Evolutionary conservation across 2,797 vertebrate species (phyloP), one percentile per base, ranked within the genome.

Genomic region (Prunella strophiata): DNA sequence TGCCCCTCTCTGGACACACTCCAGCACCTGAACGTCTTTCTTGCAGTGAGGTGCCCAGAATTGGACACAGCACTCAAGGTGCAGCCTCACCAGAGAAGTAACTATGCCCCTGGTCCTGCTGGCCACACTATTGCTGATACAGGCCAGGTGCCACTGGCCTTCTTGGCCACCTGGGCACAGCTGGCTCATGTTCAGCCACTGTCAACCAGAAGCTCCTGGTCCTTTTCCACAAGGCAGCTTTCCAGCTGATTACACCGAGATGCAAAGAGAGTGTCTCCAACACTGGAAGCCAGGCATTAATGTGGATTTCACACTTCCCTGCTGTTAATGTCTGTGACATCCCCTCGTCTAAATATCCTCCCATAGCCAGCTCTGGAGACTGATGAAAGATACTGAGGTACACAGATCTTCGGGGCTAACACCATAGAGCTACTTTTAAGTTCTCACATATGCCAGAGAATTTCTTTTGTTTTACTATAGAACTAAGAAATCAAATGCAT

Each of bases 21-120:
- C 22, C 38, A 65, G n/a, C 15, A 34, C 10, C n/a, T 16, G 29
- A 21, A 3, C 0, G 0, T 27, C 29, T 30, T 51, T 52, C 17
- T 19, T 47, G 45, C 4, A 32, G 14, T 25, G 34, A 68, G 55
- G 21, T 45, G 38, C 38, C 29, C 45, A 77, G 52, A 58, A 58
- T 0, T 22, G 38, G n/a, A 58, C 15, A 11, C 17, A 25, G 32
- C 11, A 26, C 29, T 34, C 18, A 2, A 34, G 14, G 51, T 40
- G 17, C 6, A 5, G 11, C 17, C 58, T 40, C 58, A 34, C 13
- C 27, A 20, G 29, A 21, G 38, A 23, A 38, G 9, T 5, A 70
- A 13, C 16, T 29, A 10, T n/a, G 7, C 10, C n/a, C 57, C 45
- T 30, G 17, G 1, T 16, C 26, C 66, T 47, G 52, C 25, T 65